phyloP scores from a whole-genome alignment of 2,113 vertebrate genomes.

The Pomatorhinus ruficollis region DNA sequence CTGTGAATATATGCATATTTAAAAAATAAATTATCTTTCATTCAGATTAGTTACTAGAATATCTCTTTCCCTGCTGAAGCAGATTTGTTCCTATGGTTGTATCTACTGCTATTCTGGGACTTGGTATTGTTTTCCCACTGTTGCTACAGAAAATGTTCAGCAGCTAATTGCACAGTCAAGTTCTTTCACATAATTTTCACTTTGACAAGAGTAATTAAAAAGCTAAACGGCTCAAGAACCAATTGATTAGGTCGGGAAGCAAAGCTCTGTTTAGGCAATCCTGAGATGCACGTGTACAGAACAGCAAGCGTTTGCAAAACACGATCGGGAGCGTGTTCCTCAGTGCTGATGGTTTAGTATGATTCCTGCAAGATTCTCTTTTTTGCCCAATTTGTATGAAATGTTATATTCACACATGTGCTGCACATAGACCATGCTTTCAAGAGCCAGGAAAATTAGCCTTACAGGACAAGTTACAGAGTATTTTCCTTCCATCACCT shows the following conservation, averaged over 20 bases:
- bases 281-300: neutral
- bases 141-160: conserved; percentile 36
- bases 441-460: neutral
- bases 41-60: conserved; percentile 38
- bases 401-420: accelerated
- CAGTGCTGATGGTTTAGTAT: neutral
- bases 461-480: neutral
- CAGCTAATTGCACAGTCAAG: conserved; percentile 65
- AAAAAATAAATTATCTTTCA: conserved; percentile 44
- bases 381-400: neutral
- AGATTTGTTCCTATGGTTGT: conserved; percentile 35
- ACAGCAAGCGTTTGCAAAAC: neutral
- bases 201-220: conserved; percentile 70
- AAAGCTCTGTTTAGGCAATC: neutral
- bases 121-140: conserved; percentile 38
- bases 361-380: neutral
- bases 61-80: neutral
- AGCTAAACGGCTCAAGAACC: conserved; percentile 30
- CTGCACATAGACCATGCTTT: neutral
- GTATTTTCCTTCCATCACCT: neutral
- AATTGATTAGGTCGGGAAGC: conserved; percentile 63
- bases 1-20: conserved; percentile 42
- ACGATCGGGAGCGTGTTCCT: neutral
- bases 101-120: conserved; percentile 57
- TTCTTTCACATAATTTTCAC: conserved; percentile 58